Base-by-base conservation (phyloP, 64 coral and sea anemone species). In the Cladopsammia gracilis region DNA sequence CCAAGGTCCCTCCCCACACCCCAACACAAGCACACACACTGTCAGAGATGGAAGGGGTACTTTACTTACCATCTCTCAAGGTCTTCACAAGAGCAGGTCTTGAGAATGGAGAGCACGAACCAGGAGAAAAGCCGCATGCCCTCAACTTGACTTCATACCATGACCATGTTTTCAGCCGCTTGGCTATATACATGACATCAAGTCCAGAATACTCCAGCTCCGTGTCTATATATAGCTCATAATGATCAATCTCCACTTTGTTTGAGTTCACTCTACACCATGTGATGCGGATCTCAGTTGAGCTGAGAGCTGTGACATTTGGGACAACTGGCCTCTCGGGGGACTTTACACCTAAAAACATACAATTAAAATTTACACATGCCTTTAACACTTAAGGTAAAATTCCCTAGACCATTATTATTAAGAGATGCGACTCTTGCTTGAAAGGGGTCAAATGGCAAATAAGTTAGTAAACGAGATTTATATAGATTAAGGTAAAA, bases 211-310 rank as follows among this genome's bases (percentile, higher is more conserved):
- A 97, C 87, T 97, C 95, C 25, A 97, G 65, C 53, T 97, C 88
- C 59, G 90, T 88, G 54, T 97, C 95, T 76, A 97, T 97, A 43
- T 81, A 97, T 48, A 97, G 87, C 25, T 97, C 95, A 83, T 97
- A 97, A 48, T 97, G 95, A 77, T 97, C 95, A 16, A 97, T 91
- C 51, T 97, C 95, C 15, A 97, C 80, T 24, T 87, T 97, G 82
- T 97, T 97, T 20, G 95, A 92, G 85, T 94, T 90, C 12, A 97
- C 95, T 23, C 95, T 88, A 83, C 95, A 97, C 95, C 95, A 97
- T 25, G 86, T 97, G 16, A 89, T 86, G 46, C 93, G 93, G 25
- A 97, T 87, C 57, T 94, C 92, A 3, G 88, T 97, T 12, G 95
- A 93, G 58, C 89, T 94, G 65, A 88, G 71, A 22, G 83, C 75